phyloP scores from a whole-genome alignment of 2,113 vertebrate genomes.

The Cercopithecus mona region DNA sequence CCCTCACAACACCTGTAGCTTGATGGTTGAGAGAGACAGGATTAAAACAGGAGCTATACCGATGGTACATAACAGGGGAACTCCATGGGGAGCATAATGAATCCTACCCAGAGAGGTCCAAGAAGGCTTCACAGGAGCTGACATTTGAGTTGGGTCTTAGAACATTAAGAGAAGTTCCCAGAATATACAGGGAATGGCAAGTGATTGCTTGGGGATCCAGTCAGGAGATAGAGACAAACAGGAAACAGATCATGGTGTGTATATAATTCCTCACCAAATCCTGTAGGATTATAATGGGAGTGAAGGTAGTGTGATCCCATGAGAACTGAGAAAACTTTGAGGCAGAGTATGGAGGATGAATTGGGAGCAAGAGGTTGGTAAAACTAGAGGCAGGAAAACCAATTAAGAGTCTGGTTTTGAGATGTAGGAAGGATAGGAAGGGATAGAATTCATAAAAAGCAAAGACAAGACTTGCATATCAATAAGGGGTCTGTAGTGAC shows the following conservation, averaged over 20 bases:
- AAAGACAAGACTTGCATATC: not conserved
- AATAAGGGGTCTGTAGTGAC: not conserved
- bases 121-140: not conserved
- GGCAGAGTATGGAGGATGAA: not conserved
- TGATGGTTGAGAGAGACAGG: not conserved
- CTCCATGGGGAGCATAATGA: not conserved
- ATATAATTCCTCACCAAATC: not conserved
- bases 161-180: not conserved
- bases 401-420: not conserved
- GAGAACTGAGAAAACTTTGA: not conserved
- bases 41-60: not conserved
- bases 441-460: not conserved
- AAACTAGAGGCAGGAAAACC: not conserved
- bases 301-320: accelerated
- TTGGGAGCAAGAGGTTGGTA: not conserved
- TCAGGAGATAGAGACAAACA: not conserved
- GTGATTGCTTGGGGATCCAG: not conserved
- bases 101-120: not conserved
- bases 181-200: not conserved
- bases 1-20: not conserved
- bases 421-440: not conserved
- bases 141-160: not conserved
- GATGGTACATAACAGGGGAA: not conserved
- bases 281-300: not conserved
- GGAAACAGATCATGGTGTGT: not conserved